phyloP scores from a whole-genome alignment of 2,797 vertebrate genomes.

The Pempheris klunzingeri region DNA sequence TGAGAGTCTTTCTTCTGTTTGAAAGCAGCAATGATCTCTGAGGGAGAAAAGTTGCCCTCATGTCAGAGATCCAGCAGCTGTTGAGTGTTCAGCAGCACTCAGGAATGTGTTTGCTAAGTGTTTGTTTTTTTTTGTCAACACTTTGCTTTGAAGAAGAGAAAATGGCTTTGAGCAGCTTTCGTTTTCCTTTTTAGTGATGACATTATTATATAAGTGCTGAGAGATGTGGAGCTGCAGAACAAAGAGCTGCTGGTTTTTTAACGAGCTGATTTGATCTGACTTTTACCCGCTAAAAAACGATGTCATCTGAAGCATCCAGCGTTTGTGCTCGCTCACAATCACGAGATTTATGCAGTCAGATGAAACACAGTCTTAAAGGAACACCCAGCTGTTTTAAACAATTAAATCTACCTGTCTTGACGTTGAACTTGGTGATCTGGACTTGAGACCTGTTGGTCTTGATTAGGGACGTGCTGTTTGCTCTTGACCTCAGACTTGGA shows the following conservation, averaged over 20 bases:
- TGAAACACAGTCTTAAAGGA: background rate
- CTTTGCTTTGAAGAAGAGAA: constrained; percentile 25
- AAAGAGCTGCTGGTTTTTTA: constrained; percentile 9
- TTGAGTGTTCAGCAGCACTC: constrained; percentile 57
- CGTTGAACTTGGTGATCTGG: background rate
- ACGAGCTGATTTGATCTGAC: background rate
- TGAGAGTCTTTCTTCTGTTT: background rate
- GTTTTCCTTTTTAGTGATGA: background rate
- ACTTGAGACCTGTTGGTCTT: background rate
- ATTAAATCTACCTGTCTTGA: background rate
- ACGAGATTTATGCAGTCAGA: background rate
- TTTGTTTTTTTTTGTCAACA: constrained; percentile 51
- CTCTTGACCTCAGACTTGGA: no score
- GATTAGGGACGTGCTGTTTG: background rate
- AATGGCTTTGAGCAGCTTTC: background rate
- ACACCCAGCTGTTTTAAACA: background rate
- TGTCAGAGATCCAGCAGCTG: constrained; percentile 40
- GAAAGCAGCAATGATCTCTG: constrained; percentile 11
- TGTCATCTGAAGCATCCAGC: background rate
- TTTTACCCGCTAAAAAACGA: background rate
- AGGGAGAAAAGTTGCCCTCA: constrained; percentile 1
- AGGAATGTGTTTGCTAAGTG: constrained; percentile 42
- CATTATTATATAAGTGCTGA: background rate
- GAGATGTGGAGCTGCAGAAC: background rate
- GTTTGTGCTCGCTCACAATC: background rate